Evolutionary conservation across 2,113 vertebrate species (phyloP).

Genomic region (Ramphastos sulfuratus): DNA sequence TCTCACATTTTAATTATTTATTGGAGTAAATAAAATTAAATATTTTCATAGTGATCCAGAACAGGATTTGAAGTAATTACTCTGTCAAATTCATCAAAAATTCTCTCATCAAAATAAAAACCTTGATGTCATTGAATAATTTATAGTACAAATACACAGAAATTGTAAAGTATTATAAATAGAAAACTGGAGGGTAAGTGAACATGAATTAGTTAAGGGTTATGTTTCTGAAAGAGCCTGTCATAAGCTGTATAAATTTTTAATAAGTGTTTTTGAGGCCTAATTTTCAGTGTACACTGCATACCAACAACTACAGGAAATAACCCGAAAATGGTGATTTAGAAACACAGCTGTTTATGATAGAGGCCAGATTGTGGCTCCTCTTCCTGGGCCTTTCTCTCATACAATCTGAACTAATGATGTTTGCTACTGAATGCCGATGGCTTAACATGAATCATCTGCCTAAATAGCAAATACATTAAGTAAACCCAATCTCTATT

Average conservation of each 20-base stretch:
- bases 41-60: conserved; percentile 83
- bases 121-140: conserved; percentile 85
- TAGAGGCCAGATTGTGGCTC: conserved; percentile 62
- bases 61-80: conserved; percentile 87
- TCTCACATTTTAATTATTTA: conserved; percentile 84
- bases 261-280: conserved; percentile 81
- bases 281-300: conserved; percentile 72
- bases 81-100: conserved; percentile 88
- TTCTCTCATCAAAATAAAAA: conserved; percentile 87
- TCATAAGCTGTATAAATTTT: conserved; percentile 83
- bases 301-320: conserved; percentile 73
- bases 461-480: conserved; percentile 67
- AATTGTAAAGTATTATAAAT: conserved; percentile 84
- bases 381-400: conserved; percentile 58
- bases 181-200: conserved; percentile 84
- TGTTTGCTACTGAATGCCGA: conserved; percentile 64
- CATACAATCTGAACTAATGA: conserved; percentile 66
- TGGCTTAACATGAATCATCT: conserved; percentile 66
- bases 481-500: conserved; percentile 64
- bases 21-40: conserved; percentile 87
- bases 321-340: conserved; percentile 61
- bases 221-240: conserved; percentile 81
- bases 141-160: conserved; percentile 84
- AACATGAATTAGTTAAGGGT: conserved; percentile 83
- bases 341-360: conserved; percentile 66